Base-by-base conservation (phyloP, 1,140 invertebrate species). In the Orchestia grillus region DNA sequence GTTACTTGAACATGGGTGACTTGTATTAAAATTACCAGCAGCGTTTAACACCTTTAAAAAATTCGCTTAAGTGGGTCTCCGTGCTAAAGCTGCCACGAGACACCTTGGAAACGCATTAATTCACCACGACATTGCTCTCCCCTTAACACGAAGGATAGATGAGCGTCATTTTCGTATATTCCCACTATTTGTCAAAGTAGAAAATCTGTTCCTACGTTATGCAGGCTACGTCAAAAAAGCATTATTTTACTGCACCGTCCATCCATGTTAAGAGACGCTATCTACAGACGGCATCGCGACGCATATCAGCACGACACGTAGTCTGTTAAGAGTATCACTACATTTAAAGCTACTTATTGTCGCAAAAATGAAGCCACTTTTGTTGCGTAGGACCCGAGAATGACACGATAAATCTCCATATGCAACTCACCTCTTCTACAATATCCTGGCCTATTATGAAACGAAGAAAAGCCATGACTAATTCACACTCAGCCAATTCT, bases 331-430 rank as follows among this genome's bases (percentile, higher is more conserved):
- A 77, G 11, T 77, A 77, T 77, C 11, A 77, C 62, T 47, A 94
- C 92, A 94, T 44, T 94, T 94, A 94, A 94, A 94, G 92, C 92
- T 94, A 94, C 4, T 94, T 94, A 94, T 94, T 94, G 92, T 94
- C 92, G 92, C 92, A 47, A 44, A 94, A 94, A 94, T 45, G 92
- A 94, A 94, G 92, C 92, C 92, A 94, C 44, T 44, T 94, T 47
- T n/a, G 92, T 94, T 94, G 44, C 92, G 36, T 44, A 94, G 43
- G 92, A 94, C 92, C 92, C 92, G 43, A 40, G 44, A 47, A 94
- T n/a, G 92, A 36, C 92, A 91, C 88, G 44, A n/a, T 44, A 91
- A 8, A 91, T 43, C 88, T 43, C 36, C 36, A 77, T 44, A 91
- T 42, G 88, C 88, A 91, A 91, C 88, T 91, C 88, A 19, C 44